Percentiles rank a stretch among this genome's conserved stretches.
These are phyloP conservation scores for Panagrolaimus sp. DNA, from an alignment of 1,140 invertebrate genomes.

Conservation along the genomic window DNA sequence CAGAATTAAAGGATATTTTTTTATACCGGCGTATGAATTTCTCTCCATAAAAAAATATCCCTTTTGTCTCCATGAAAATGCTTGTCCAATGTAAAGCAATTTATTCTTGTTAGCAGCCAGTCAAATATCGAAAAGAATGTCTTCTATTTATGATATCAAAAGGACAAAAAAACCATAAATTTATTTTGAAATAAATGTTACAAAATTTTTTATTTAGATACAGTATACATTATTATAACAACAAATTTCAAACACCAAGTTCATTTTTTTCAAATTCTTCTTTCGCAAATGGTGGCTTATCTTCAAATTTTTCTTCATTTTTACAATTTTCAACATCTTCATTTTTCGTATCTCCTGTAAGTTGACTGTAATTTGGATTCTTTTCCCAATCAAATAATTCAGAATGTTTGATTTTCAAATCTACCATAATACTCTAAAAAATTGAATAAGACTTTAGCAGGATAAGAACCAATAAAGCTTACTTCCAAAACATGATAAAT, in stretches of 20 bases:
- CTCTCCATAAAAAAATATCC: too few species aligned
- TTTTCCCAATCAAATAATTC: slow-evolving; percentile 11
- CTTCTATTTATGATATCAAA: too few species aligned
- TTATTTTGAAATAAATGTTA: too few species aligned
- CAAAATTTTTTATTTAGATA: too few species aligned
- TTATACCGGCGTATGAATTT: too few species aligned
- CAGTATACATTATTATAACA: too few species aligned
- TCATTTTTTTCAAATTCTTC: slow-evolving; percentile 19
- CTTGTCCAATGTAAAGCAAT: too few species aligned
- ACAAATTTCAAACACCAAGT: slow-evolving; percentile 21
- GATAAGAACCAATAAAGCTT: background rate
- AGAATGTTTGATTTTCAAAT: background rate
- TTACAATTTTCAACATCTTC: background rate
- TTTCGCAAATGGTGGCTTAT: slow-evolving; percentile 9
- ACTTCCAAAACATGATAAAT: slow-evolving; percentile 34
- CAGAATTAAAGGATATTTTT: too few species aligned
- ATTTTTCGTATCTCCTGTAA: background rate
- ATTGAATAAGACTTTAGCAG: background rate
- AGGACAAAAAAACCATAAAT: too few species aligned
- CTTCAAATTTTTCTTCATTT: background rate
- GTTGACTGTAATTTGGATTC: slow-evolving; percentile 5
- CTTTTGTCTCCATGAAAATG: too few species aligned
- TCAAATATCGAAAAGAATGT: too few species aligned
- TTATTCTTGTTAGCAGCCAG: too few species aligned
- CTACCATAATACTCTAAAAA: background rate